A percentile compares a stretch with the other conserved stretches of the same genome.
Evolutionary conservation across 2,888 invertebrate genomes (phyloP).

Genomic region (Harpagoxenus sublaevis): DNA sequence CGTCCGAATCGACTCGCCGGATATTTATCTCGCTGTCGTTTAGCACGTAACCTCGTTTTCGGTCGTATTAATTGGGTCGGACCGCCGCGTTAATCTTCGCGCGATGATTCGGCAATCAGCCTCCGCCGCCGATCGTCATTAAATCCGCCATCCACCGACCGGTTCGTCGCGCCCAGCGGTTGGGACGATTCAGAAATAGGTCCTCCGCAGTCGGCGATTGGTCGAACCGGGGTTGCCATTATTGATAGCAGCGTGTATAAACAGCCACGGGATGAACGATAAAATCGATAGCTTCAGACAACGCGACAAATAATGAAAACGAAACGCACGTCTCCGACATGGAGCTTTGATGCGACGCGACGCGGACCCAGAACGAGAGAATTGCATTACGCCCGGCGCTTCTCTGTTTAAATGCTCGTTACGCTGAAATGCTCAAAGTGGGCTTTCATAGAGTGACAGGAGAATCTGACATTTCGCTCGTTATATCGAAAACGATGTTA

Average conservation of each 20-base stretch:
- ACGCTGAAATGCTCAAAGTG: slow-evolving; percentile 48
- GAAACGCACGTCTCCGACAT: slow-evolving; percentile 31
- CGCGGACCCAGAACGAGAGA: slow-evolving; percentile 55
- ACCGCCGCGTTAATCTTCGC: slow-evolving; percentile 58
- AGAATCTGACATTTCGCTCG: slow-evolving; percentile 50
- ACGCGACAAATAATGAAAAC: slow-evolving; percentile 66
- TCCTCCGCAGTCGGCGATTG: slow-evolving; percentile 59
- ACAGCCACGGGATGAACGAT: slow-evolving; percentile 64
- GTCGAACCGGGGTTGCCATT: slow-evolving; percentile 62
- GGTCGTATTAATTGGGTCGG: slow-evolving; percentile 59
- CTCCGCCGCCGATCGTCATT: slow-evolving; percentile 38
- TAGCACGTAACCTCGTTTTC: slow-evolving; percentile 56
- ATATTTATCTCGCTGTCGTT: slow-evolving; percentile 57
- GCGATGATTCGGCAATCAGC: slow-evolving; percentile 51
- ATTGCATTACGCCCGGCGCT: slow-evolving; percentile 58
- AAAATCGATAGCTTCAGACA: slow-evolving; percentile 68
- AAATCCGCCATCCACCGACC: slow-evolving; percentile 42
- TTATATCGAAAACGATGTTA: slow-evolving; percentile 29
- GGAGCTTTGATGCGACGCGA: slow-evolving; percentile 42
- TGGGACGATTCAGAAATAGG: slow-evolving; percentile 66
- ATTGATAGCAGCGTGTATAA: slow-evolving; percentile 72
- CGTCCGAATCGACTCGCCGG: slow-evolving; percentile 21
- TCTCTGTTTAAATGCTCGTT: slow-evolving; percentile 55
- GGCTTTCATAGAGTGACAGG: slow-evolving; percentile 30
- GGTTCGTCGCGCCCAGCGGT: slow-evolving; percentile 56